phyloP scores from a whole-genome alignment of 92 coral and sea anemone species.

The Palythoa caribaeorum region DNA sequence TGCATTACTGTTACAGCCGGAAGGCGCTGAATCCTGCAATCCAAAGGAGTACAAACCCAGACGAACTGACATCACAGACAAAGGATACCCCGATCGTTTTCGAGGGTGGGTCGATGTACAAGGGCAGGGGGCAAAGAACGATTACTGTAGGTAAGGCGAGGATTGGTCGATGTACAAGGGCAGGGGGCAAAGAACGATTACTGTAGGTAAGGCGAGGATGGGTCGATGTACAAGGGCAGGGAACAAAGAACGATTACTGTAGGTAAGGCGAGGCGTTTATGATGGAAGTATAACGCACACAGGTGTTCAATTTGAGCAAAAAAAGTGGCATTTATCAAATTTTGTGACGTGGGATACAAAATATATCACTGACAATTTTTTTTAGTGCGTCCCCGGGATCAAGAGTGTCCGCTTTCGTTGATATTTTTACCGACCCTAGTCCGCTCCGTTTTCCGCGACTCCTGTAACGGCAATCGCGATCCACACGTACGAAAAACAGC shows the following conservation, averaged over 20 bases:
- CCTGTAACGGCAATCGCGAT: too few relatives aligned
- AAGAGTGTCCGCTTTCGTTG: too few relatives aligned
- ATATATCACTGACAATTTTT: too few relatives aligned
- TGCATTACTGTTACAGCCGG: background rate
- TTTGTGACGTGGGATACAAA: too few relatives aligned
- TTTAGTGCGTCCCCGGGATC: too few relatives aligned
- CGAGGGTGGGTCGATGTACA: slow-evolving; percentile 31
- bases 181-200: slow-evolving; percentile 6
- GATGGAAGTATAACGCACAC: too few relatives aligned
- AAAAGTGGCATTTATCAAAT: too few relatives aligned
- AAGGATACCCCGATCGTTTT: background rate
- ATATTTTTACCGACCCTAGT: too few relatives aligned
- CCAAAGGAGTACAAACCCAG: background rate
- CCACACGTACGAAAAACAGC: too few relatives aligned
- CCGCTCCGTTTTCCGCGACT: too few relatives aligned
- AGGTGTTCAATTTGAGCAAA: too few relatives aligned
- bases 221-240: slow-evolving; percentile 29
- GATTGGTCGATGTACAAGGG: slow-evolving; percentile 29
- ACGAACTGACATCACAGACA: background rate
- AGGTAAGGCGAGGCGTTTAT: background rate
- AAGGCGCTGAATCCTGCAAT: background rate
- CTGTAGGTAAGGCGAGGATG: slow-evolving; percentile 25
- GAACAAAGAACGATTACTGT: slow-evolving; percentile 2
- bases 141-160: slow-evolving; percentile 15
- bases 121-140: background rate